phyloP scores from a whole-genome alignment of 2,888 invertebrate genomes.

The Sphecodes monilicornis region DNA sequence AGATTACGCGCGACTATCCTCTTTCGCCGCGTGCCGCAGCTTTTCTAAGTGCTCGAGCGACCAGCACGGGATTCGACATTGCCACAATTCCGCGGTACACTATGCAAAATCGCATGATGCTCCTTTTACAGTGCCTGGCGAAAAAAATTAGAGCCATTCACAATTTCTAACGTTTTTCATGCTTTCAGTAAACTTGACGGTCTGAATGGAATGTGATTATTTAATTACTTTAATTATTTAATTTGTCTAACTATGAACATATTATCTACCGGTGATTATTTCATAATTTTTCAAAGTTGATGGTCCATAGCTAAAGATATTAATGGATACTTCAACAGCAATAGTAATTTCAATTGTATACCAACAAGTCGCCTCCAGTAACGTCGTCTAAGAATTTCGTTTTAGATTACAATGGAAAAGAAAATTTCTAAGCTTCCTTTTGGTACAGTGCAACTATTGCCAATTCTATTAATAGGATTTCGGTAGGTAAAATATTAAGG shows the following conservation, averaged over 20 bases:
- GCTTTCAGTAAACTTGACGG: neutral
- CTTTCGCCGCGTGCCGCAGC: slow-evolving; percentile 37
- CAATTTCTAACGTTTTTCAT: neutral
- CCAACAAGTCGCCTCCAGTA: neutral
- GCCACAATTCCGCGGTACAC: neutral
- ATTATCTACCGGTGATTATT: neutral
- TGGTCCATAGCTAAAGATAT: too few species aligned
- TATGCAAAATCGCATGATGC: neutral
- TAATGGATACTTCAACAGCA: neutral
- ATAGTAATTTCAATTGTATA: neutral
- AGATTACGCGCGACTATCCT: slow-evolving; percentile 71
- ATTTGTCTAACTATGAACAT: neutral
- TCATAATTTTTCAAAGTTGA: neutral
- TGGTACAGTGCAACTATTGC: neutral
- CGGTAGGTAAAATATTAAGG: neutral
- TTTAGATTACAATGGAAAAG: too few species aligned
- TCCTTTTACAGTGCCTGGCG: neutral
- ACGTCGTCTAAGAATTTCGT: too few species aligned
- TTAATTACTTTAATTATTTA: neutral
- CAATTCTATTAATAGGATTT: neutral
- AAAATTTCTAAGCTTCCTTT: neutral
- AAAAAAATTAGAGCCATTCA: neutral
- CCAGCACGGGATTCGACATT: neutral
- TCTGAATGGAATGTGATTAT: neutral
- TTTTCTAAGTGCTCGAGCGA: slow-evolving; percentile 12